Conservation (phyloP, 2,113 vertebrate species). For the Sorex fumeus region DNA sequence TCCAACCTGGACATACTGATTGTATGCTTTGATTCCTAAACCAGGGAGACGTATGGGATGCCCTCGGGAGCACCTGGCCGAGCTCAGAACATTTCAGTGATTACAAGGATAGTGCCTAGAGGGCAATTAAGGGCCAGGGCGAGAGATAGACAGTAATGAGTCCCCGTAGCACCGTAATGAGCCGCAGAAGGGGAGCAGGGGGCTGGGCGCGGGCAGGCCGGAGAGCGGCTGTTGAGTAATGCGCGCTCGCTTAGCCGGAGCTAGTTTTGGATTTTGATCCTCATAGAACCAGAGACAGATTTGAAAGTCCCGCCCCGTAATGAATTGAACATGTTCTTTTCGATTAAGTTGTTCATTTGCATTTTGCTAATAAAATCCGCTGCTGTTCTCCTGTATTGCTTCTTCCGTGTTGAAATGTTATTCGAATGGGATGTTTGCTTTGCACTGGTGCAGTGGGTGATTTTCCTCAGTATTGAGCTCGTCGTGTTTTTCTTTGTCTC, state of each 20-base stretch:
- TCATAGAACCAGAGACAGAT: constrained; percentile 53
- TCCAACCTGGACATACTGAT: constrained; percentile 74
- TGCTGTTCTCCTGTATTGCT: constrained; percentile 34
- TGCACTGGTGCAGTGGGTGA: not conserved
- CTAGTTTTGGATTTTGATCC: constrained; percentile 59
- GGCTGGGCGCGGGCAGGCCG: constrained; percentile 81
- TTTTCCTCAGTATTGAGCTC: constrained; percentile 23
- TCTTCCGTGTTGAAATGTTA: constrained; percentile 69
- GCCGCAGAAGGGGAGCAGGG: constrained; percentile 87
- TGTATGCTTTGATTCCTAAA: constrained; percentile 81
- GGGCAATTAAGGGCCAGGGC: constrained; percentile 92
- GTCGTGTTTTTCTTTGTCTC: not conserved
- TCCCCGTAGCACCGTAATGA: constrained; percentile 91
- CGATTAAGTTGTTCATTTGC: constrained; percentile 62
- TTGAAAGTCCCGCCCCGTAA: constrained; percentile 38
- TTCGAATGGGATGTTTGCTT: constrained; percentile 39
- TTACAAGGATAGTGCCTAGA: constrained; percentile 90
- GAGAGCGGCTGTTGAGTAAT: constrained; percentile 65
- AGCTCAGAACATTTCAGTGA: constrained; percentile 81
- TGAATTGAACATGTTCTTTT: constrained; percentile 71
- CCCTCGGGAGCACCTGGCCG: constrained; percentile 87
- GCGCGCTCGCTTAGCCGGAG: constrained; percentile 63
- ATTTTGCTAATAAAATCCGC: constrained; percentile 62
- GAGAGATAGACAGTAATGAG: constrained; percentile 90
- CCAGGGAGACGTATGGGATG: constrained; percentile 76